These are phyloP conservation scores for Spialia ferax DNA, from an alignment of 2,888 invertebrate species.

Conservation along the genomic window DNA sequence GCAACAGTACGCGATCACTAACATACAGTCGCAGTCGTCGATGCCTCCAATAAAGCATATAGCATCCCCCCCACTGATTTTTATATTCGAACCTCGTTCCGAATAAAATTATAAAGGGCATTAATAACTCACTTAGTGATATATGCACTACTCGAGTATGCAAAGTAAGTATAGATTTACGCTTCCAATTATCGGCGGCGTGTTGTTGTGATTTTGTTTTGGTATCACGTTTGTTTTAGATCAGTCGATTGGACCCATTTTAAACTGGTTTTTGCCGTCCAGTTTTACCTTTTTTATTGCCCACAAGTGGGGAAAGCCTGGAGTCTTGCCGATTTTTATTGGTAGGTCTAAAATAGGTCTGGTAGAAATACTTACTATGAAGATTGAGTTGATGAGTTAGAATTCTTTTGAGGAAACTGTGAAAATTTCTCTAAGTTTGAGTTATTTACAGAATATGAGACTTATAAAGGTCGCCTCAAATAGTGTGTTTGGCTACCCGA, in stretches of 20 bases:
- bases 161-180: conserved; percentile 62
- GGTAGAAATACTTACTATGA: too few species aligned
- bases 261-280: neutral
- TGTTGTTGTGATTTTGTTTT: conserved; percentile 38
- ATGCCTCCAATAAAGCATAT: conserved; percentile 69
- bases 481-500: too few species aligned
- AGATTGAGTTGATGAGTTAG: too few species aligned
- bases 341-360: neutral
- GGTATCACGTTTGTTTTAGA: conserved; percentile 26
- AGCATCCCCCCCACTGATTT: conserved; percentile 78
- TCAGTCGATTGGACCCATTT: conserved; percentile 2
- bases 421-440: too few species aligned
- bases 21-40: conserved; percentile 62
- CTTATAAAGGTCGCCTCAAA: too few species aligned
- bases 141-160: conserved; percentile 68
- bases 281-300: too few species aligned
- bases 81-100: conserved; percentile 76
- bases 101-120: conserved; percentile 80
- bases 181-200: conserved; percentile 59
- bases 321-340: too few species aligned
- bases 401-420: too few species aligned
- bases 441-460: too few species aligned
- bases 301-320: too few species aligned
- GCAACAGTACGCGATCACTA: conserved; percentile 48
- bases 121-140: conserved; percentile 78